Evolutionary conservation across 2,113 vertebrate genomes (phyloP).

Genomic region (Aspidoscelis tigris): DNA sequence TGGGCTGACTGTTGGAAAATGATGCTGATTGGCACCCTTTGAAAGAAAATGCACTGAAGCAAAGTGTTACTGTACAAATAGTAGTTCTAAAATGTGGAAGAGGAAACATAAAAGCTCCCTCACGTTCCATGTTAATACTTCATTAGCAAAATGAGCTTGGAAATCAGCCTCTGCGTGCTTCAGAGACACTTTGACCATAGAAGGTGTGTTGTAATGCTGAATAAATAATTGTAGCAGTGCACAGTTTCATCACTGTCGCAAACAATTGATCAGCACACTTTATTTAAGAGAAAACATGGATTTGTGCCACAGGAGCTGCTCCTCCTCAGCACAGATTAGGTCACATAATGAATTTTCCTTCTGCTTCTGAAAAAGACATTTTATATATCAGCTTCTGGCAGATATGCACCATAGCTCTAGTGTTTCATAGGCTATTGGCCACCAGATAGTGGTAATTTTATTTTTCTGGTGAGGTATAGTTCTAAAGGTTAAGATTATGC

Average conservation of each 20-base stretch:
- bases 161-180: not conserved
- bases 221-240: conserved; percentile 2
- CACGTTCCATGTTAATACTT: conserved; percentile 1
- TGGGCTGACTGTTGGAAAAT: not conserved
- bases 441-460: conserved; percentile 12
- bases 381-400: conserved; percentile 13
- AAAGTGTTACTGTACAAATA: not conserved
- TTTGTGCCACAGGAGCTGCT: conserved; percentile 3
- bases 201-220: not conserved
- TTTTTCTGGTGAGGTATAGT: not conserved
- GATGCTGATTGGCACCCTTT: not conserved
- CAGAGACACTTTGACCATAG: conserved; percentile 1
- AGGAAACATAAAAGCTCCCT: not conserved
- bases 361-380: conserved; percentile 6
- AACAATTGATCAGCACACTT: not conserved
- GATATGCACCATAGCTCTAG: not conserved
- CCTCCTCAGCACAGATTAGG: conserved; percentile 4
- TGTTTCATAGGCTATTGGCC: conserved; percentile 21
- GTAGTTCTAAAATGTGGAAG: not conserved
- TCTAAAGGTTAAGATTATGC: conserved; percentile 8
- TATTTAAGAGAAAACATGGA: not conserved
- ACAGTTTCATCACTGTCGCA: conserved; percentile 15
- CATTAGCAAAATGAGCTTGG: conserved; percentile 1
- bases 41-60: not conserved
- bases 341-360: conserved; percentile 24